Conservation (phyloP, 2,113 vertebrate species). For the Danionella cerebrum region DNA sequence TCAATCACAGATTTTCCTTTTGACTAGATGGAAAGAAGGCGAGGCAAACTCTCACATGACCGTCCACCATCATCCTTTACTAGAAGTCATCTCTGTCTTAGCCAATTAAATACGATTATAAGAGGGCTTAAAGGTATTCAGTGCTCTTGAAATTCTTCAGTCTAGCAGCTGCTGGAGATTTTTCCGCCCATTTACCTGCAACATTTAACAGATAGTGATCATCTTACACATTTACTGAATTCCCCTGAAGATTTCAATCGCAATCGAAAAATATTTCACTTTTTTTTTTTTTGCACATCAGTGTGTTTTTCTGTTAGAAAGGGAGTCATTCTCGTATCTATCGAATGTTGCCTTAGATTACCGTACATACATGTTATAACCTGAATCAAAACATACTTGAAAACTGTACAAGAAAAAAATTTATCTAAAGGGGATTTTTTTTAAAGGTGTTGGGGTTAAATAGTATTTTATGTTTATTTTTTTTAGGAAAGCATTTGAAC, state of each 20-base stretch:
- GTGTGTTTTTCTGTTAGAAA: not conserved
- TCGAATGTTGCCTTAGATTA: conserved; percentile 72
- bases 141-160: not conserved
- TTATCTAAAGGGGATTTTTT: not conserved
- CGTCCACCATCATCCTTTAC: conserved; percentile 17
- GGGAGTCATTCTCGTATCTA: conserved; percentile 31
- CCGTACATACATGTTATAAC: conserved; percentile 66
- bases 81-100: conserved; percentile 14
- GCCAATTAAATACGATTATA: not conserved
- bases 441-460: conserved; percentile 3
- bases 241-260: too few relatives aligned
- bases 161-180: too few relatives aligned
- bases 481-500: conserved; percentile 16
- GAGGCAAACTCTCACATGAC: conserved; percentile 15
- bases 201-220: not conserved
- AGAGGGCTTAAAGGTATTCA: conserved; percentile 19
- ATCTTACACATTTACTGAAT: not conserved
- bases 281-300: not conserved
- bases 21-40: too few relatives aligned
- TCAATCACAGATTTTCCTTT: too few relatives aligned
- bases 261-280: too few relatives aligned
- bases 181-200: too few relatives aligned
- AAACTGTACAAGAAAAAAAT: conserved; percentile 24
- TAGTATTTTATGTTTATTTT: conserved; percentile 23
- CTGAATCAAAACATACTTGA: conserved; percentile 51